Percentiles rank a stretch among this genome's conserved stretches.
These are phyloP conservation scores for Scaptomyza caliginosa DNA, from an alignment of 2,888 invertebrate species.

Conservation along the genomic window DNA sequence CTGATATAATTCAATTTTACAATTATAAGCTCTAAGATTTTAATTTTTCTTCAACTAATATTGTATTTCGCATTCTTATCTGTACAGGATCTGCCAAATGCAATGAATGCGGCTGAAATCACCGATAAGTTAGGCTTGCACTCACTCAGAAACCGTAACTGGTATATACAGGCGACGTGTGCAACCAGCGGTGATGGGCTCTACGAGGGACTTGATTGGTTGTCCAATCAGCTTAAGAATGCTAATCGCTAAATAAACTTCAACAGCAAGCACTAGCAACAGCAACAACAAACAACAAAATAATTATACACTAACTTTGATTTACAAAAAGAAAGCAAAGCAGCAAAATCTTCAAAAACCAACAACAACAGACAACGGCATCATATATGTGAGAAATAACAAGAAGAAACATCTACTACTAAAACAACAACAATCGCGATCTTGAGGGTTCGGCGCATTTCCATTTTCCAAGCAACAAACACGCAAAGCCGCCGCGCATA, in stretches of 20 bases:
- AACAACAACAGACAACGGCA: constrained; percentile 41
- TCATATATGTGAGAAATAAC: constrained; percentile 37
- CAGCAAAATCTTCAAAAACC: constrained; percentile 49
- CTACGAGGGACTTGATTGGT: constrained; percentile 99
- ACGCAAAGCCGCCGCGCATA: constrained; percentile 51
- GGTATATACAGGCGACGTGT: constrained; percentile 99
- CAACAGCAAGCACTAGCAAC: constrained; percentile 45
- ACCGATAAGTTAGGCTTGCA: constrained; percentile 99
- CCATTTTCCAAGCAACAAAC: constrained; percentile 38
- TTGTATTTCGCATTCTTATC: constrained; percentile 12
- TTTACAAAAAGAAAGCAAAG: constrained; percentile 58
- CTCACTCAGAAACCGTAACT: constrained; percentile 98
- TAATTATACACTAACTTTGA: constrained; percentile 68
- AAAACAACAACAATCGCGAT: constrained; percentile 24
- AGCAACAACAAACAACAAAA: constrained; percentile 48
- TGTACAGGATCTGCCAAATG: constrained; percentile 98
- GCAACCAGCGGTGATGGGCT: constrained; percentile 99
- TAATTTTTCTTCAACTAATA: not conserved
- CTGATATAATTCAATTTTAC: constrained; percentile 59
- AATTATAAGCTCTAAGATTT: not conserved
- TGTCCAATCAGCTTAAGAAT: constrained; percentile 99
- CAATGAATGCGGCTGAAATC: constrained; percentile 99
- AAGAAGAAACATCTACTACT: constrained; percentile 33
- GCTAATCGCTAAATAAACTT: constrained; percentile 92
- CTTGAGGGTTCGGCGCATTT: constrained; percentile 48